phyloP scores from a whole-genome alignment of 2,113 vertebrate species.

The Morone chrysops region DNA sequence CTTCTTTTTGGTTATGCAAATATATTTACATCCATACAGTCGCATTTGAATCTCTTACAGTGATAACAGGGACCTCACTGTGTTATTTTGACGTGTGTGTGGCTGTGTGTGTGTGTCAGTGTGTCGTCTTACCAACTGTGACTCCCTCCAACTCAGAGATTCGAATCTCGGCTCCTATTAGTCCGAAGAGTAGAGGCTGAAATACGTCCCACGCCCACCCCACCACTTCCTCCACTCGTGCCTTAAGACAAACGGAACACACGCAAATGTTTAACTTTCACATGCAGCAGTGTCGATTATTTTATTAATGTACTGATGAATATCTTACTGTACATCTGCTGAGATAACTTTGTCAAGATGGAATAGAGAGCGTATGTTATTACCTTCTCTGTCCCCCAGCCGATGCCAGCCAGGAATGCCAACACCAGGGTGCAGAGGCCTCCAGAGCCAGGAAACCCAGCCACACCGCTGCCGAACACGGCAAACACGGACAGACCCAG shows the following conservation, averaged over 20 bases:
- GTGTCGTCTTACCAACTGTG: constrained; percentile 89
- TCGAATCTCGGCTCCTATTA: constrained; percentile 94
- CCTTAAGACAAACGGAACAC: constrained; percentile 74
- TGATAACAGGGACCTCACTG: constrained; percentile 18
- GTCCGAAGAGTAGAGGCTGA: constrained; percentile 94
- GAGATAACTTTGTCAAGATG: background rate
- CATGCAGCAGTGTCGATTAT: background rate
- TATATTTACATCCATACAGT: constrained; percentile 55
- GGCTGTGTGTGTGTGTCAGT: constrained; percentile 23
- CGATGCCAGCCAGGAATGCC: constrained; percentile 91
- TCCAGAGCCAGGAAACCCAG: constrained; percentile 93
- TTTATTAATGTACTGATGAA: background rate
- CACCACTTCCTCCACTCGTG: constrained; percentile 88
- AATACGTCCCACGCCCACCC: constrained; percentile 91
- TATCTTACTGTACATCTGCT: background rate
- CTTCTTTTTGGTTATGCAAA: constrained; percentile 55
- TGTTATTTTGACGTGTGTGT: constrained; percentile 1
- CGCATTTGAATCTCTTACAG: constrained; percentile 56
- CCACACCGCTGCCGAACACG: constrained; percentile 89
- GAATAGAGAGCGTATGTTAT: background rate
- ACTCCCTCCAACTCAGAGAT: constrained; percentile 86
- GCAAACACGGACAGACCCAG: constrained; percentile 91
- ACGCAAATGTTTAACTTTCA: background rate
- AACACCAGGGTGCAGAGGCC: constrained; percentile 94
- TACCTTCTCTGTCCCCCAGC: constrained; percentile 92